Percentiles rank a stretch among this genome's conserved stretches.
Conservation (phyloP, 2,797 vertebrate genomes). For the Gymnothorax javanicus region DNA sequence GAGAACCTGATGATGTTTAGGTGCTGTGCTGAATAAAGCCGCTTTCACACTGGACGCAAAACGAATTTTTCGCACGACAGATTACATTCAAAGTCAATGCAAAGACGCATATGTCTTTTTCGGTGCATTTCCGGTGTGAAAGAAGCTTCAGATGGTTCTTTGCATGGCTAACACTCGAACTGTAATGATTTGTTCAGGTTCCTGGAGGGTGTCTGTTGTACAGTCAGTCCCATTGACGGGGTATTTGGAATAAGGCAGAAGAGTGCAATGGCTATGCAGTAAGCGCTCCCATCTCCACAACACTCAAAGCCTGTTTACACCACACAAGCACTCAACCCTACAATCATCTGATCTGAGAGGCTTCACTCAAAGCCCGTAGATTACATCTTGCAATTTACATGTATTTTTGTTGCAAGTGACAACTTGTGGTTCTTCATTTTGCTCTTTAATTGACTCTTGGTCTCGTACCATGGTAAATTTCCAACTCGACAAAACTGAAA, state of each 20-base stretch:
- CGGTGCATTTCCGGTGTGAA: too few species aligned
- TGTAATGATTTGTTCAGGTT: not conserved
- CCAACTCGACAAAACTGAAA: slow-evolving; percentile 20
- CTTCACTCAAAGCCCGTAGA: slow-evolving; percentile 17
- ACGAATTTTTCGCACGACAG: too few species aligned
- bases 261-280: not conserved
- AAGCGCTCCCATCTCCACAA: slow-evolving; percentile 5
- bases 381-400: slow-evolving; percentile 23
- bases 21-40: not conserved
- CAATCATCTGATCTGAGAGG: slow-evolving; percentile 35
- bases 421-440: slow-evolving; percentile 19
- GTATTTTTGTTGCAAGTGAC: slow-evolving; percentile 26
- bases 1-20: not conserved
- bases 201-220: not conserved
- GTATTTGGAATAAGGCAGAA: not conserved
- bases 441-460: slow-evolving; percentile 28
- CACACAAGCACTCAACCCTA: slow-evolving; percentile 10
- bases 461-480: slow-evolving; percentile 19
- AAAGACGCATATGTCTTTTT: too few species aligned
- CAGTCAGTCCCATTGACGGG: not conserved
- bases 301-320: slow-evolving; percentile 19
- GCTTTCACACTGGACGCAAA: not conserved
- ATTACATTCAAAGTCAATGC: too few species aligned
- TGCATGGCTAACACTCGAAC: not conserved
- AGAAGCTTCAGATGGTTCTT: not conserved